These are phyloP conservation scores for Aplysia californica DNA, from an alignment of 1,140 invertebrate genomes.

Conservation along the genomic window DNA sequence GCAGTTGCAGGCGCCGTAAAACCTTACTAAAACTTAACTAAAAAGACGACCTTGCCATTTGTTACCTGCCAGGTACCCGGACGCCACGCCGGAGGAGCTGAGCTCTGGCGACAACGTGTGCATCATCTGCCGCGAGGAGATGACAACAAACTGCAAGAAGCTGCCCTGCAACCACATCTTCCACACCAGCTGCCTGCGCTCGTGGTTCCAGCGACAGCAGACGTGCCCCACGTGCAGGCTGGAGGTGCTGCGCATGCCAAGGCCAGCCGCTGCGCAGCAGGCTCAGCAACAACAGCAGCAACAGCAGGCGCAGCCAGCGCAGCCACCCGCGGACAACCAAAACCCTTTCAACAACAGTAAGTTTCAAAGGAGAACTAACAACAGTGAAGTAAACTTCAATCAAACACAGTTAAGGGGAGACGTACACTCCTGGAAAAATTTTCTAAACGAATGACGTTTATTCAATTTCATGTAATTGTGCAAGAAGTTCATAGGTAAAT, in stretches of 20 bases:
- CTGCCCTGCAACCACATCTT: conserved; percentile 99
- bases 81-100: conserved; percentile 94
- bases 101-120: conserved; percentile 97
- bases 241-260: conserved; percentile 83
- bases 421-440: too few species aligned
- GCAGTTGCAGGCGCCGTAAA: too few species aligned
- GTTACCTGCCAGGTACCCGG: conserved; percentile 77
- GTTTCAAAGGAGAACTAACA: not conserved
- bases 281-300: conserved; percentile 37
- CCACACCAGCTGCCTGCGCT: conserved; percentile 96
- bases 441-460: too few species aligned
- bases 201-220: conserved; percentile 99
- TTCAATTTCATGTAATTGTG: too few species aligned
- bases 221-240: conserved; percentile 99
- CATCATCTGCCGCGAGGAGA: conserved; percentile 98
- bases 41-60: too few species aligned
- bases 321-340: not conserved
- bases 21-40: too few species aligned
- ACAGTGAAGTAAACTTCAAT: too few species aligned
- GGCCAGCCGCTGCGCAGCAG: conserved; percentile 38
- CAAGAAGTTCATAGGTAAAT: too few species aligned
- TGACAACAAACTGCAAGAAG: conserved; percentile 85
- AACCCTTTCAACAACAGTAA: conserved; percentile 34
- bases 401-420: too few species aligned
- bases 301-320: conserved; percentile 20